Evolutionary conservation across 2,113 vertebrate species (phyloP).

Genomic region (Puffinus mauretanicus): DNA sequence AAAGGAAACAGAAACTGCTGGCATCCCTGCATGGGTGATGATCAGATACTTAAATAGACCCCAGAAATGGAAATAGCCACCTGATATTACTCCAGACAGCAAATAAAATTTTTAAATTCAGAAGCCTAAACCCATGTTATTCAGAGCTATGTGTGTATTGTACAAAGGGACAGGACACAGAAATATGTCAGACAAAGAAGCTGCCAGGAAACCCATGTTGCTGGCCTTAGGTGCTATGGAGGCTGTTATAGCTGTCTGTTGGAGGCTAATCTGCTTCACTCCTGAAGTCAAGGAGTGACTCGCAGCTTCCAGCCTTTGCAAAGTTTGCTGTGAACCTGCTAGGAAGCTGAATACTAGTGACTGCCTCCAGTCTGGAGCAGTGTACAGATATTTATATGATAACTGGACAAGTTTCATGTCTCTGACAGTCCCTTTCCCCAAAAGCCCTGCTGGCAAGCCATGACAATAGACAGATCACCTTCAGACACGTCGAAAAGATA

Average conservation of each 20-base stretch:
- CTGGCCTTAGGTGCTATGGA: not conserved
- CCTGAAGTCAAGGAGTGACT: not conserved
- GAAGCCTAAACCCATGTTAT: not conserved
- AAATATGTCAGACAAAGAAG: not conserved
- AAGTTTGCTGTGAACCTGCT: not conserved
- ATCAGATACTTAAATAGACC: not conserved
- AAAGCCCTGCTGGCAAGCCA: not conserved
- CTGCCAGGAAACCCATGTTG: not conserved
- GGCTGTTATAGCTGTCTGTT: not conserved
- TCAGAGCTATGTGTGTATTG: not conserved
- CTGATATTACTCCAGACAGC: not conserved
- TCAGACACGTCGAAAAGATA: not conserved
- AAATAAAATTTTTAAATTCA: not conserved
- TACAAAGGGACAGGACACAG: not conserved
- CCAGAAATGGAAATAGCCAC: not conserved
- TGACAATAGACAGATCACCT: not conserved
- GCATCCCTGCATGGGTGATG: not conserved
- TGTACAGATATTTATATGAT: not conserved
- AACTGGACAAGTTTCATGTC: not conserved
- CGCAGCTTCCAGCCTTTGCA: not conserved
- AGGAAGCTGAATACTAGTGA: not conserved
- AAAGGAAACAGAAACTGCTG: slow-evolving; percentile 14
- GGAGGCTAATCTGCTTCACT: not conserved
- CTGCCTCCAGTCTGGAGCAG: not conserved
- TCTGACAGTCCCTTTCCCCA: not conserved